phyloP scores from a whole-genome alignment of 2,888 invertebrate species.

The Halictus quadricinctus region DNA sequence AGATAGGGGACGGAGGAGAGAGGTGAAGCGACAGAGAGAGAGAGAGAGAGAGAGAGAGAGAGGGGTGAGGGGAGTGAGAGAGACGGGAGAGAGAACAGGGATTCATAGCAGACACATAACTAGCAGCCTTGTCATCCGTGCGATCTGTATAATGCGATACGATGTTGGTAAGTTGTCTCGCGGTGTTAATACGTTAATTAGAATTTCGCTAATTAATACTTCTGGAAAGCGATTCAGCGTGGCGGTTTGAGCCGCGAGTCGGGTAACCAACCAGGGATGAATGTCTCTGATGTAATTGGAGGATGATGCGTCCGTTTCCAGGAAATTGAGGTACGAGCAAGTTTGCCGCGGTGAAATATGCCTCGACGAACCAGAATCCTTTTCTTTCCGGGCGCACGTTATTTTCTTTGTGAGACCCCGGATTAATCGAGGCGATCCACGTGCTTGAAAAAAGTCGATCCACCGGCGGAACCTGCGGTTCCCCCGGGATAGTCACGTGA shows the following conservation, averaged over 20 bases:
- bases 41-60: neutral
- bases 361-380: neutral
- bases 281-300: conserved; percentile 38
- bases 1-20: neutral
- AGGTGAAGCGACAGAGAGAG: neutral
- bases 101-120: conserved; percentile 24
- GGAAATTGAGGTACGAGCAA: neutral
- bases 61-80: neutral
- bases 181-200: conserved; percentile 50
- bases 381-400: neutral
- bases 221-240: conserved; percentile 31
- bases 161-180: conserved; percentile 36
- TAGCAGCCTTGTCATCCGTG: conserved; percentile 10
- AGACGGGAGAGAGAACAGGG: neutral
- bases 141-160: conserved; percentile 36
- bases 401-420: neutral
- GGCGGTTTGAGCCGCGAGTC: neutral
- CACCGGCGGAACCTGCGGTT: neutral
- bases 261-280: conserved; percentile 22
- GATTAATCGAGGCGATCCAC: neutral
- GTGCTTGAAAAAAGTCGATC: neutral
- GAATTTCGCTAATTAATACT: conserved; percentile 59
- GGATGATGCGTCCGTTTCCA: conserved; percentile 10
- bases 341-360: neutral
- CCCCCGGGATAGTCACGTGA: no score